Evolutionary conservation across 2,797 vertebrate genomes (phyloP), one percentile per base, ranked within the genome.

Genomic region (Sebastes variabilis): DNA sequence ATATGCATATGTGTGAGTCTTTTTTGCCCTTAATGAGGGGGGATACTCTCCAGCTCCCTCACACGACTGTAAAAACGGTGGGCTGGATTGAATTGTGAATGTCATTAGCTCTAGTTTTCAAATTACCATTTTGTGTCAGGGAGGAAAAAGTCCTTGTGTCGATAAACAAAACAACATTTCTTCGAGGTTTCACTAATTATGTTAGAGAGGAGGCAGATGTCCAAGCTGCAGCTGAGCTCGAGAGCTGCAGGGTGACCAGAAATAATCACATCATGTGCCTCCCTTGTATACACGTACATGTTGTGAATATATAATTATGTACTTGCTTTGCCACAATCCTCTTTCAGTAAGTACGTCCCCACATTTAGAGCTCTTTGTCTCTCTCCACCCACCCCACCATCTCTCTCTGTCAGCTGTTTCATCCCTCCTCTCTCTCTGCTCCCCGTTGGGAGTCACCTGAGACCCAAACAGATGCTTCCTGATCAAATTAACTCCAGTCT

Each of bases 401-500:
- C 36, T 32, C 66, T 55, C 20, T 30, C 29, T 70, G 32, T 70
- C 54, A 68, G 62, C 46, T 76, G 18, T 73, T 75, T 52, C 34
- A 71, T 72, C 27, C n/a, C 54, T 61, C 58, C 24, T 59, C 24
- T 32, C 54, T 78, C 27, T 65, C 10, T 54, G 36, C 25, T 78
- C 34, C 42, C 75, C 36, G 54, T 16, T 64, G 81, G 80, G 71
- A 84, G 81, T 68, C 67, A 83, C 73, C 38, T 75, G 75, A 87
- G 62, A 87, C 81, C 60, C 61, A 81, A 72, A 75, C 71, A 87
- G 66, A 84, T 70, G 75, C 71, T 75, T 81, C 70, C 60, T 70
- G 60, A 74, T 82, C 64, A 67, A 54, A 84, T 79, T 14, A 79
- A 52, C 30, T 65, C 18, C n/a, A 29, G 25, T 60, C 4, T 78